phyloP scores from a whole-genome alignment of 2,888 invertebrate genomes.

The Amiota communis region DNA sequence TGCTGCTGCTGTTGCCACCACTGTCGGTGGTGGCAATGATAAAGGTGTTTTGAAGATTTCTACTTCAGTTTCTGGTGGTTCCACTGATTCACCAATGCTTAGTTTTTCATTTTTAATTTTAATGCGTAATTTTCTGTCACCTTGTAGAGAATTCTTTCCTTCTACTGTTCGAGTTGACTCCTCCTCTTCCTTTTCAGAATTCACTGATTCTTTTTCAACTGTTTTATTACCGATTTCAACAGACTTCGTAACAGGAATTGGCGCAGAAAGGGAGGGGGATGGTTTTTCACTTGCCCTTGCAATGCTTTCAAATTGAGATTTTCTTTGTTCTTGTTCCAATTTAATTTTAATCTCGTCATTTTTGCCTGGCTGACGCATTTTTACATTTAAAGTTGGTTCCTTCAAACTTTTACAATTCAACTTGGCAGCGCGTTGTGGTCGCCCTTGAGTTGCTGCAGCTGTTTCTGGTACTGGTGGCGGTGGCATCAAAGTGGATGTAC shows the following conservation, averaged over 20 bases:
- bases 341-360: conserved; percentile 55
- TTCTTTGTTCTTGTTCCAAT: conserved; percentile 63
- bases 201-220: neutral
- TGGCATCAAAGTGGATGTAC: conserved; percentile 53
- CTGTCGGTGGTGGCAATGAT: conserved; percentile 27
- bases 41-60: conserved; percentile 3
- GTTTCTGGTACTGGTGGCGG: conserved; percentile 57
- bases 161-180: neutral
- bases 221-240: neutral
- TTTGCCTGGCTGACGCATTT: conserved; percentile 62
- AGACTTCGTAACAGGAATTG: neutral
- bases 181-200: neutral
- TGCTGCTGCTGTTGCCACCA: conserved; percentile 26
- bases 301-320: conserved; percentile 50
- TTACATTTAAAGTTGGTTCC: conserved; percentile 56
- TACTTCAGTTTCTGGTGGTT: neutral
- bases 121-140: conserved; percentile 46
- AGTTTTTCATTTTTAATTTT: conserved; percentile 64
- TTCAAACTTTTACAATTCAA: conserved; percentile 65
- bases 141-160: neutral
- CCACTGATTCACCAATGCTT: conserved; percentile 37
- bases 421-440: conserved; percentile 69
- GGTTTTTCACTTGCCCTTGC: neutral
- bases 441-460: conserved; percentile 7
- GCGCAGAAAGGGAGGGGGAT: neutral